Evolutionary conservation across 2,888 invertebrate species (phyloP).

Genomic region (Linyphia triangularis): DNA sequence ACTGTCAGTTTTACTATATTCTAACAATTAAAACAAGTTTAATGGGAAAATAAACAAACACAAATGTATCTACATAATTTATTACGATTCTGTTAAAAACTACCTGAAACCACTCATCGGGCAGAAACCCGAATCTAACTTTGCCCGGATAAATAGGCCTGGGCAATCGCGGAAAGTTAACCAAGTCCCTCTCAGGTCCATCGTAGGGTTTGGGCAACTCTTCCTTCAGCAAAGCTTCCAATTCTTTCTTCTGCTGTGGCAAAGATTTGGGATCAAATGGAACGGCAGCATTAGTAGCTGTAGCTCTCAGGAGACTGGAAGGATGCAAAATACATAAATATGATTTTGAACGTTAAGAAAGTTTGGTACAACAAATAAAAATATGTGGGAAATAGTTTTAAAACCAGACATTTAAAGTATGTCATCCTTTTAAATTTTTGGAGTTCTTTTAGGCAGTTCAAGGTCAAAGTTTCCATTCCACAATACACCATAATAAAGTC

Average conservation of each 20-base stretch:
- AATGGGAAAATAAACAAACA: neutral
- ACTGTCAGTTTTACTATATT: neutral
- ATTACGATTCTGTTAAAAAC: neutral
- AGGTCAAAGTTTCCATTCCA: no score
- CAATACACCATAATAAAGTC: no score
- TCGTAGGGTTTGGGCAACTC: slow-evolving; percentile 78
- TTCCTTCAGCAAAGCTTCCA: slow-evolving; percentile 28
- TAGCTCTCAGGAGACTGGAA: neutral
- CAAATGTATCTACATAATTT: no score
- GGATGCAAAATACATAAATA: neutral
- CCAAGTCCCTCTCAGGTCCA: slow-evolving; percentile 85
- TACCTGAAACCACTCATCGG: slow-evolving; percentile 93
- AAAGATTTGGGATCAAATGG: neutral
- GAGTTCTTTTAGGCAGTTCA: no score
- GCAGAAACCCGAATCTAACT: slow-evolving; percentile 92
- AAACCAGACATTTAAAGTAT: no score
- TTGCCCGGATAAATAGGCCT: slow-evolving; percentile 86
- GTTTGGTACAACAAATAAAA: no score
- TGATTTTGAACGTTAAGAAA: no score
- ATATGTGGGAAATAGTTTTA: no score
- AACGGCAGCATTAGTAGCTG: neutral
- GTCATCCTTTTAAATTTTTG: no score
- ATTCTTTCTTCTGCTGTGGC: slow-evolving; percentile 5
- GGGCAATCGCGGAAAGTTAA: slow-evolving; percentile 87
- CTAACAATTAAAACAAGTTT: neutral